A percentile compares a stretch with the other conserved stretches of the same genome.
Evolutionary conservation across 2,797 vertebrate species (phyloP).

Genomic region (Sebastes vulpes): DNA sequence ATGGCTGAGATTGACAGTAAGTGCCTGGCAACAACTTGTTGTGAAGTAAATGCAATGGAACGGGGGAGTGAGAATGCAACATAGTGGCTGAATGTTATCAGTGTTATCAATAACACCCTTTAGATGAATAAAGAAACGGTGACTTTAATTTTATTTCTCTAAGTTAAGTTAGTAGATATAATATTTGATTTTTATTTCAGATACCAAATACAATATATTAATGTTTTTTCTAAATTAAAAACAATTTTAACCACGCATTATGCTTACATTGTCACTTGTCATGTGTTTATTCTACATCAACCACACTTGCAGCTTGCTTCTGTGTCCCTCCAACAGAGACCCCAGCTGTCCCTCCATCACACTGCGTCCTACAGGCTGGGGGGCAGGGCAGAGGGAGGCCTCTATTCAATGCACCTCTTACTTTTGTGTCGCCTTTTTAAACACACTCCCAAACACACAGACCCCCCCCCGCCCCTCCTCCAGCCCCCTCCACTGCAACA

Average conservation of each 20-base stretch:
- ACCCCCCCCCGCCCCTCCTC: neutral
- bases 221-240: neutral
- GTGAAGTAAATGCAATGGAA: too few species aligned
- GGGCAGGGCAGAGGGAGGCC: conserved; percentile 69
- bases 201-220: neutral
- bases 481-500: neutral
- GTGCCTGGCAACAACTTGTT: too few species aligned
- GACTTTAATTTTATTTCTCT: neutral
- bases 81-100: too few species aligned
- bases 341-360: conserved; percentile 26
- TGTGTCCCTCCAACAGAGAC: neutral
- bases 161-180: neutral
- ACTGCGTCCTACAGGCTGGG: conserved; percentile 15
- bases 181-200: conserved; percentile 11
- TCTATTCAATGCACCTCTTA: conserved; percentile 42
- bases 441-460: neutral
- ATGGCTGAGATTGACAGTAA: too few species aligned
- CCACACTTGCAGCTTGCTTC: neutral
- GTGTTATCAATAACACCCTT: neutral
- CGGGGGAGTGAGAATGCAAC: too few species aligned
- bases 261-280: neutral
- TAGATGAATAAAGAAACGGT: neutral
- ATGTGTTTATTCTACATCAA: neutral
- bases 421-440: conserved; percentile 49
- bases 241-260: neutral